Base-by-base conservation (phyloP, 2,797 vertebrate genomes). In the Neostethus bicornis region DNA sequence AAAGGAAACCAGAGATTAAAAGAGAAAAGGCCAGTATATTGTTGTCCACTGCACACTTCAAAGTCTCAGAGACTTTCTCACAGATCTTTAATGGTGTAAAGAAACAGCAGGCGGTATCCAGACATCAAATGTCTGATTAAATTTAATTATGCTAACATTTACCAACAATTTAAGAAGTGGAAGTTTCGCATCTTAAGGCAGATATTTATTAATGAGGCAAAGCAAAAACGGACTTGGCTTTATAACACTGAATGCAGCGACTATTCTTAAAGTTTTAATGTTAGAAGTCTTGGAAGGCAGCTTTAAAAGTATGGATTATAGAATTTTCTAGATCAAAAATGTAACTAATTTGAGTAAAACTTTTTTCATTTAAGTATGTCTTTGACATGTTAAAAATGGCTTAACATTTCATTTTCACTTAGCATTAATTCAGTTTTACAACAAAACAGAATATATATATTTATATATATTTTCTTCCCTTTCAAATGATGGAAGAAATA, bases 31-130 rank as follows among this genome's bases (percentile, higher is more conserved):
- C 55, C 66, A 46, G 51, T 42, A 41, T 58, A 67, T 70, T 73
- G 67, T 85, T 89, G 84, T 83, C 81, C 67, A 73, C 39, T 62
- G 55, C 65, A 65, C 38, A 86, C 89, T 85, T 90, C 89, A 90
- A 88, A 89, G 86, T 71, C 66, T 51, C 43, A 35, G 66, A 77
- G 62, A 63, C 73, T 82, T 73, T 74, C 73, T 88, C 79, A 82
- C 81, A 87, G 81, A 80, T 85, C 80, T 90, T 87, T 87, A 84
- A 88, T 89, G 82, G 79, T 72, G 76, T 82, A 72, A 75, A 75
- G 65, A 81, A 88, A 81, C 80, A 85, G 79, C 66, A 35, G 79
- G 85, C 58, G 71, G 70, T 72, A 62, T 76, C 75, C 41, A 46
- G 64, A 72, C 56, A 54, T 85, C 81, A 70, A 83, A 62, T 82